Evolutionary conservation across 2,797 vertebrate genomes (phyloP).

Genomic region (Molossus molossus): DNA sequence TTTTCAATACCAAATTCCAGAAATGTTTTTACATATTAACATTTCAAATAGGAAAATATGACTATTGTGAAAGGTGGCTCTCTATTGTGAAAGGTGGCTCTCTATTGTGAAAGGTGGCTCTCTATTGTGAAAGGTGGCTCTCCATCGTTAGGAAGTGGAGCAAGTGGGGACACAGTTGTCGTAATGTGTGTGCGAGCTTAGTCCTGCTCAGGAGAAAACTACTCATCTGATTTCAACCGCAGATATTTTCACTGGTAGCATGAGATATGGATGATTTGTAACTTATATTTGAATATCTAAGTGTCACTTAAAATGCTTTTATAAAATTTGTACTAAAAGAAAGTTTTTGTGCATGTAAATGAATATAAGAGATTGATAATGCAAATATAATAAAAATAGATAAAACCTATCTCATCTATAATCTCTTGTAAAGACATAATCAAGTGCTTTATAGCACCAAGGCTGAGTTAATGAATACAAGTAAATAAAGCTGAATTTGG

Average conservation of each 20-base stretch:
- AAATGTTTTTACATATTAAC: neutral
- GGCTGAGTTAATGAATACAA: neutral
- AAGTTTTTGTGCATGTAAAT: neutral
- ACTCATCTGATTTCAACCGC: neutral
- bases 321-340: neutral
- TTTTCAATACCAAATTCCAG: constrained; percentile 29
- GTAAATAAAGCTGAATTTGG: neutral
- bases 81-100: neutral
- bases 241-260: neutral
- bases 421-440: constrained; percentile 29
- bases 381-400: neutral
- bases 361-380: neutral
- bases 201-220: neutral
- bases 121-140: neutral
- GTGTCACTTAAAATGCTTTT: constrained; percentile 10
- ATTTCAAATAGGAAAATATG: neutral
- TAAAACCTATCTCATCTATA: neutral
- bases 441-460: neutral
- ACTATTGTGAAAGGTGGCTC: neutral
- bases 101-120: neutral
- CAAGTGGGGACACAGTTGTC: neutral
- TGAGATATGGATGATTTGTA: neutral
- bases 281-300: neutral
- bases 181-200: neutral
- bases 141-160: neutral